Conservation (phyloP, 2,797 vertebrate genomes). For the Chiloscyllium punctatum region DNA sequence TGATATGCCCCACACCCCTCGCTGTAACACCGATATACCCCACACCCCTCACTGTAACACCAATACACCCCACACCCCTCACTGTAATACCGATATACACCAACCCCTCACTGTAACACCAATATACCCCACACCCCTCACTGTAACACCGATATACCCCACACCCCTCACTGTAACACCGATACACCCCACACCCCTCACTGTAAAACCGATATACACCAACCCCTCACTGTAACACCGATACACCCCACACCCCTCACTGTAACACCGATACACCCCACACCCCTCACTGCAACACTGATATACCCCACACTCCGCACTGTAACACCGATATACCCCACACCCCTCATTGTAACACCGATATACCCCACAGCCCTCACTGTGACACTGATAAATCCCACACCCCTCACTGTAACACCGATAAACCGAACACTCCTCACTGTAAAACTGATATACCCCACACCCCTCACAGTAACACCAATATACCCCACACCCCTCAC, state of each 20-base stretch:
- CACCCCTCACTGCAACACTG: too few species aligned
- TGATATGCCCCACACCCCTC: neutral
- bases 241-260: neutral
- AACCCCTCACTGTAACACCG: too few species aligned
- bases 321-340: neutral
- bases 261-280: neutral
- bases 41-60: too few species aligned
- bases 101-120: too few species aligned
- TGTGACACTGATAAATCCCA: neutral
- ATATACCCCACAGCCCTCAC: neutral
- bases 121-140: neutral
- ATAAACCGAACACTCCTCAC: neutral
- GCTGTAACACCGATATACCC: neutral
- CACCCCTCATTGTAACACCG: too few species aligned
- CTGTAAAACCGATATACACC: neutral
- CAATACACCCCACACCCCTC: neutral
- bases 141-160: neutral
- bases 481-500: neutral
- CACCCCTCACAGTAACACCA: too few species aligned
- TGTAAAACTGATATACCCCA: neutral
- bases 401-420: too few species aligned
- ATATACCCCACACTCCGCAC: neutral
- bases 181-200: neutral
- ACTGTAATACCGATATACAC: neutral
- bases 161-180: too few species aligned